phyloP scores from a whole-genome alignment of 2,888 invertebrate species.

The Lasioglossum calceatum region DNA sequence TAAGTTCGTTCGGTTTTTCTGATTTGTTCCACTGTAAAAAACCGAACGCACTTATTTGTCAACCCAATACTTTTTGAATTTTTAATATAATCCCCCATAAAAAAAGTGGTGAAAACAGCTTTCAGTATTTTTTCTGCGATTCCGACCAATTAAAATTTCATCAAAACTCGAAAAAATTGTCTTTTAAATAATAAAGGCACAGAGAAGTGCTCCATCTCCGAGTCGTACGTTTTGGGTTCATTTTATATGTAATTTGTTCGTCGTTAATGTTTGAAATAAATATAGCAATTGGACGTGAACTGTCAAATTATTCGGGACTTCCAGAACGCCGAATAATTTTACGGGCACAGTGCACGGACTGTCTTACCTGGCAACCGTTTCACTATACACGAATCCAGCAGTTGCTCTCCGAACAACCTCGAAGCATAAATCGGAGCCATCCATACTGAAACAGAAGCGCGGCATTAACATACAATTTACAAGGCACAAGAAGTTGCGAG shows the following conservation, averaged over 20 bases:
- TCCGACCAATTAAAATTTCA: too few relatives aligned
- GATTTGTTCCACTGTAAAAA: too few relatives aligned
- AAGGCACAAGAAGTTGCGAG: slow-evolving; percentile 27
- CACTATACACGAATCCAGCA: slow-evolving; percentile 99
- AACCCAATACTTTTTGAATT: too few relatives aligned
- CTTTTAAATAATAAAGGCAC: too few relatives aligned
- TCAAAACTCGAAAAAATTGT: too few relatives aligned
- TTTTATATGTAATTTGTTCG: not conserved
- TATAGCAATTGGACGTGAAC: not conserved
- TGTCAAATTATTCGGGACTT: not conserved
- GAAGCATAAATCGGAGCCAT: slow-evolving; percentile 99
- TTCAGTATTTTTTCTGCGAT: too few relatives aligned
- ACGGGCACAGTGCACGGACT: slow-evolving; percentile 23
- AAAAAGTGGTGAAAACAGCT: too few relatives aligned
- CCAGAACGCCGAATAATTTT: slow-evolving; percentile 10
- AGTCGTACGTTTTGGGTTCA: not conserved
- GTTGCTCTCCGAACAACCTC: slow-evolving; percentile 98
- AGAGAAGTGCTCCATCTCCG: not conserved
- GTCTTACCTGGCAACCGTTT: slow-evolving; percentile 98
- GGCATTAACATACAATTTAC: slow-evolving; percentile 58
- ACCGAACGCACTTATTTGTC: too few relatives aligned
- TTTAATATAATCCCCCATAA: too few relatives aligned
- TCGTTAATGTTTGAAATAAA: not conserved
- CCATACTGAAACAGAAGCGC: slow-evolving; percentile 92
- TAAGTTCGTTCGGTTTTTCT: too few relatives aligned